These are phyloP conservation scores for Takifugu bimaculatus DNA, from an alignment of 2,113 vertebrate species.

Conservation along the genomic window DNA sequence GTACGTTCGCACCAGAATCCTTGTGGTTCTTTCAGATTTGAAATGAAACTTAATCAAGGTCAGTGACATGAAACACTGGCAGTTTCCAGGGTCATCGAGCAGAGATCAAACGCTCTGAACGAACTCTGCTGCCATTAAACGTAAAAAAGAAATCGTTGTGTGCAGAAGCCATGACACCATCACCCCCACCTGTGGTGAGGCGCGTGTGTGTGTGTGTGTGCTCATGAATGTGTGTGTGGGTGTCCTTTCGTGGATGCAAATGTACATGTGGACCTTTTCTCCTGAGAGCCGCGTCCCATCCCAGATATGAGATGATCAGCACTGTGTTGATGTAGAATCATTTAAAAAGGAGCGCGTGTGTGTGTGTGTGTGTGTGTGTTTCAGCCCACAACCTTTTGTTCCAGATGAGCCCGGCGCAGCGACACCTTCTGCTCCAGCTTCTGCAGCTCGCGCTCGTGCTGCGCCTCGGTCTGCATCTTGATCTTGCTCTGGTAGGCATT, in stretches of 20 bases:
- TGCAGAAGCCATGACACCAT: conserved; percentile 40
- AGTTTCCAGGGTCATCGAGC: not conserved
- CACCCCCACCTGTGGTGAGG: conserved; percentile 53
- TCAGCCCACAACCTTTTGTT: conserved; percentile 82
- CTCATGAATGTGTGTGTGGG: conserved; percentile 22
- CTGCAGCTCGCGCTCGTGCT: conserved; percentile 95
- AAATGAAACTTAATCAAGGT: not conserved
- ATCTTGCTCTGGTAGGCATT: conserved; percentile 99
- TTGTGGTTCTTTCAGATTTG: not conserved
- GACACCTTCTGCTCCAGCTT: conserved; percentile 98
- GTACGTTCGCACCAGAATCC: not conserved
- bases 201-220: conserved; percentile 31
- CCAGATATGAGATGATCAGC: too few species aligned
- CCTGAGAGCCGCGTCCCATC: too few species aligned
- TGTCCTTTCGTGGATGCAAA: conserved; percentile 31
- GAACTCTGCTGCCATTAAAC: conserved; percentile 7
- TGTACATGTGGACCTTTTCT: conserved; percentile 16
- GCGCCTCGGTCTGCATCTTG: conserved; percentile 98
- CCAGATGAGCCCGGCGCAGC: conserved; percentile 92
- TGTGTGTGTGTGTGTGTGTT: not conserved
- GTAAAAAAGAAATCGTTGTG: conserved; percentile 27
- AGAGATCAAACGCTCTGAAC: not conserved
- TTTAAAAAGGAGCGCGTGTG: not conserved
- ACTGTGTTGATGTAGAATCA: not conserved
- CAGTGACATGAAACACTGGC: too few species aligned